phyloP scores from a whole-genome alignment of 2,113 vertebrate species.

The Zootoca vivipara region DNA sequence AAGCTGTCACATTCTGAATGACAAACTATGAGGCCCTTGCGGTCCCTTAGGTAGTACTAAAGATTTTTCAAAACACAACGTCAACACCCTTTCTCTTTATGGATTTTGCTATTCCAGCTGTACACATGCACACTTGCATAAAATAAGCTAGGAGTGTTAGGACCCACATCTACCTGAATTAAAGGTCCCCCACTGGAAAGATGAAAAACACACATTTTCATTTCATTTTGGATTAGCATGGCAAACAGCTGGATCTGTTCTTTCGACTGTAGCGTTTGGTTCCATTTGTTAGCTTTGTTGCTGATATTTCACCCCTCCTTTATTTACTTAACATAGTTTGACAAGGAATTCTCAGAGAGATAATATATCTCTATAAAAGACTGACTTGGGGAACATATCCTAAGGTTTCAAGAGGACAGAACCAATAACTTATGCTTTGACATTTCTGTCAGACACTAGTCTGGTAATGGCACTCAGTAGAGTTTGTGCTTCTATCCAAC shows the following conservation, averaged over 20 bases:
- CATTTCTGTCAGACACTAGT: conserved; percentile 64
- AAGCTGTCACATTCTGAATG: not conserved
- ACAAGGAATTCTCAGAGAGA: conserved; percentile 79
- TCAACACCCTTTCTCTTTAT: not conserved
- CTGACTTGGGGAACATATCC: conserved; percentile 66
- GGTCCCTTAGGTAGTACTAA: not conserved
- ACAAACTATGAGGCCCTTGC: conserved; percentile 23
- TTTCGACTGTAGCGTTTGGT: conserved; percentile 68
- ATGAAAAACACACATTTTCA: conserved; percentile 80
- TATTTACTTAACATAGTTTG: conserved; percentile 81
- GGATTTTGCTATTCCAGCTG: conserved; percentile 11
- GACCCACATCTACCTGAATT: conserved; percentile 69
- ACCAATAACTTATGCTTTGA: conserved; percentile 65
- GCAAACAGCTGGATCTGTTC: conserved; percentile 76
- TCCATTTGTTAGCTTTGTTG: conserved; percentile 78
- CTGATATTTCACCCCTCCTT: conserved; percentile 76
- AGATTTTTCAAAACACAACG: not conserved
- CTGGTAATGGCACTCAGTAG: conserved; percentile 35
- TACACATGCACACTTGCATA: conserved; percentile 18
- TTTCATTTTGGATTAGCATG: conserved; percentile 76
- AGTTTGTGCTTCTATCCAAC: conserved; percentile 12
- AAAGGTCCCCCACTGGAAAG: conserved; percentile 73
- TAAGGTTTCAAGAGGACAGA: conserved; percentile 67
- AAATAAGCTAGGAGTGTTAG: conserved; percentile 46
- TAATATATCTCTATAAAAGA: conserved; percentile 76